These are phyloP conservation scores for Pherbina coryleti DNA, from an alignment of 2,888 invertebrate species.

Conservation along the genomic window DNA sequence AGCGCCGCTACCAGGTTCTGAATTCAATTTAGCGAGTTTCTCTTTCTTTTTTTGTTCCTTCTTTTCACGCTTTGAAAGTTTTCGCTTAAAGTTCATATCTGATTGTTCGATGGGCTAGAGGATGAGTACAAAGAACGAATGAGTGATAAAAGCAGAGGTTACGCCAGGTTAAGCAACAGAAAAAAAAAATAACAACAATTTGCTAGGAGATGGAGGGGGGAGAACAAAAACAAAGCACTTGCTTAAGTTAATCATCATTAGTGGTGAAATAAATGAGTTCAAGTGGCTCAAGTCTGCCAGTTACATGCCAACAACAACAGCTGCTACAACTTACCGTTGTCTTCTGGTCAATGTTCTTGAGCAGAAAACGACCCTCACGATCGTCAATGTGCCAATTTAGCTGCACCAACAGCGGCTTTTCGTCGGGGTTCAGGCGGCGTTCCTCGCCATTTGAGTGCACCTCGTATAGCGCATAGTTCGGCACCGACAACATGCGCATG, in stretches of 20 bases:
- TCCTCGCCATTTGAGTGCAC: conserved; percentile 87
- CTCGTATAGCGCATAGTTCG: conserved; percentile 82
- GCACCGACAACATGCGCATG: conserved; percentile 92
- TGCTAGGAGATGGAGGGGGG: neutral
- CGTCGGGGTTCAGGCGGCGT: conserved; percentile 88
- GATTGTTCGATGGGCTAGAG: conserved; percentile 77
- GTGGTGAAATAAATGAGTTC: conserved; percentile 37
- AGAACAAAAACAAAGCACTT: neutral
- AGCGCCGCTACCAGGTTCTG: conserved; percentile 66
- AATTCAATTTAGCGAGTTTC: conserved; percentile 84
- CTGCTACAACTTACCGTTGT: conserved; percentile 70
- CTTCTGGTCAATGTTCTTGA: conserved; percentile 89
- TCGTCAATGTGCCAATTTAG: conserved; percentile 99
- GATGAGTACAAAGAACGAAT: conserved; percentile 20
- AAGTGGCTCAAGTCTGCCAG: conserved; percentile 15
- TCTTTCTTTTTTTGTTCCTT: conserved; percentile 97
- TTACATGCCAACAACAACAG: too few species aligned
- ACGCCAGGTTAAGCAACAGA: conserved; percentile 5
- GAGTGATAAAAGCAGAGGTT: neutral
- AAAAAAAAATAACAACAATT: conserved; percentile 6
- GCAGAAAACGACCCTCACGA: conserved; percentile 95
- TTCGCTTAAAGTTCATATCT: conserved; percentile 83
- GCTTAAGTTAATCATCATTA: conserved; percentile 30
- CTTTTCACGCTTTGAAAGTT: conserved; percentile 80
- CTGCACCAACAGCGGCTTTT: conserved; percentile 96